Conservation (phyloP, 1,140 invertebrate genomes). For the Mercenaria mercenaria region DNA sequence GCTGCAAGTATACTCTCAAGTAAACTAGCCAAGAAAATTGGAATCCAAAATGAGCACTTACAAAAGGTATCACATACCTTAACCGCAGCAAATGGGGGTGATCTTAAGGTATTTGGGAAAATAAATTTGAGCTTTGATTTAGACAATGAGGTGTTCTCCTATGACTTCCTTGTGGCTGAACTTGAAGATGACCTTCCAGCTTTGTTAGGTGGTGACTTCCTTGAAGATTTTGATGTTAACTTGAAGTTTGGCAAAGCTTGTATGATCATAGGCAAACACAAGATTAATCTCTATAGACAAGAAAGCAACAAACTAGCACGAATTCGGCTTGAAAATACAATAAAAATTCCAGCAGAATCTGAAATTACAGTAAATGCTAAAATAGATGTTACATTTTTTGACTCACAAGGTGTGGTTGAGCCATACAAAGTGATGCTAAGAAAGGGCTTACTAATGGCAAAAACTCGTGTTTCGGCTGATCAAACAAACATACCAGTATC, state of each 20-base stretch:
- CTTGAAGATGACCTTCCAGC: background rate
- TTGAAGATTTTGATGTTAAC: slow-evolving; percentile 29
- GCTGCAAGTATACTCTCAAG: slow-evolving; percentile 8
- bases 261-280: slow-evolving; percentile 47
- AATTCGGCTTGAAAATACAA: background rate
- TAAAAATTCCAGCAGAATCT: slow-evolving; percentile 18
- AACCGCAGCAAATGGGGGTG: slow-evolving; percentile 16
- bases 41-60: background rate
- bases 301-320: slow-evolving; percentile 27
- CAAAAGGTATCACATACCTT: background rate
- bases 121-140: background rate
- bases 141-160: slow-evolving; percentile 19
- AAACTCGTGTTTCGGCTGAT: background rate
- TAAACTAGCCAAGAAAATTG: slow-evolving; percentile 20
- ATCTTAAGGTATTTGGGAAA: slow-evolving; percentile 30
- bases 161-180: slow-evolving; percentile 30
- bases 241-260: slow-evolving; percentile 38
- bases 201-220: slow-evolving; percentile 21
- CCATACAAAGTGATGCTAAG: slow-evolving; percentile 16
- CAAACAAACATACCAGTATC: slow-evolving; percentile 11
- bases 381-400: no score
- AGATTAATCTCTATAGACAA: slow-evolving; percentile 25
- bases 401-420: background rate
- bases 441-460: slow-evolving; percentile 24
- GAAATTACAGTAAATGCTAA: slow-evolving; percentile 16